phyloP scores from a whole-genome alignment of 2,113 vertebrate species.

The Thryonomys swinderianus region DNA sequence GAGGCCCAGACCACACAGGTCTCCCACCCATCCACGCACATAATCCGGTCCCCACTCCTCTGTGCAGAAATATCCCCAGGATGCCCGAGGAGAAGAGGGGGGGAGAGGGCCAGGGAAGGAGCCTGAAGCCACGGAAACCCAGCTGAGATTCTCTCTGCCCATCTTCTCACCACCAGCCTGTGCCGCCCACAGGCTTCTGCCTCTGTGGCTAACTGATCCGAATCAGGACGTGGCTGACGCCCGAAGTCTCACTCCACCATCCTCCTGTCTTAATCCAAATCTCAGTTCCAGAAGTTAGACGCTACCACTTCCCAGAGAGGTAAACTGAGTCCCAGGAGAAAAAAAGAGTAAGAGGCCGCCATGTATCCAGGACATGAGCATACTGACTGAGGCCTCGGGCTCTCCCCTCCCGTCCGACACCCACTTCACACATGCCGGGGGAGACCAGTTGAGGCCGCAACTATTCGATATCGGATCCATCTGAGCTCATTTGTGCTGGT shows the following conservation, averaged over 20 bases:
- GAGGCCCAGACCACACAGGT: background rate
- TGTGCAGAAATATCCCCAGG: accelerated
- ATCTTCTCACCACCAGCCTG: background rate
- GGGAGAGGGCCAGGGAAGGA: accelerated
- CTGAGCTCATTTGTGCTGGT: background rate
- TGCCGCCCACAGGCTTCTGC: background rate
- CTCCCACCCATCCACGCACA: accelerated
- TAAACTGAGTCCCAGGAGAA: background rate
- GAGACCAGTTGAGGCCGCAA: background rate
- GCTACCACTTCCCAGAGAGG: background rate
- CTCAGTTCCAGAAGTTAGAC: background rate
- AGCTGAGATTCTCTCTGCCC: background rate
- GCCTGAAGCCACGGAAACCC: background rate
- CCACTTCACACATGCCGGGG: background rate
- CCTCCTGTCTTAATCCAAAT: background rate
- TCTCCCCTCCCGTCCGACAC: background rate
- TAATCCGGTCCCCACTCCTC: background rate
- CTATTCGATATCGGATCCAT: background rate
- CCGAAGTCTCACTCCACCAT: background rate
- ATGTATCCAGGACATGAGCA: accelerated
- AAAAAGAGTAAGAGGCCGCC: background rate
- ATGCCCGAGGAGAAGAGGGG: background rate
- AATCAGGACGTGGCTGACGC: accelerated
- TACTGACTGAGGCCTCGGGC: accelerated
- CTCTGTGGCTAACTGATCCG: background rate